Evolutionary conservation across 2,797 vertebrate species (phyloP).

Genomic region (Gallinago solitaria): DNA sequence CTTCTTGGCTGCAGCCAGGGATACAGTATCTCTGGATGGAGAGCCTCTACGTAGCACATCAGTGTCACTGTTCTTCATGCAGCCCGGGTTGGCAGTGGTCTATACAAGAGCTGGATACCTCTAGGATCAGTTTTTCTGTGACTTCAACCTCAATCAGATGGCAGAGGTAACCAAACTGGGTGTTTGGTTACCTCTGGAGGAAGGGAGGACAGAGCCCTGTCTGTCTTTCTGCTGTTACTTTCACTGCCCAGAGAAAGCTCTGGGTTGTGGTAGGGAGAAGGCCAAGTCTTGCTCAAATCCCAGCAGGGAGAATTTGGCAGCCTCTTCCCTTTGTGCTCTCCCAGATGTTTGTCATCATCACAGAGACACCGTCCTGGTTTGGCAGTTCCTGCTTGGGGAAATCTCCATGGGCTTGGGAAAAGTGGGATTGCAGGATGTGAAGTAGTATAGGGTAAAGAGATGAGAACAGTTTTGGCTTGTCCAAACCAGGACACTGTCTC

Average conservation of each 20-base stretch:
- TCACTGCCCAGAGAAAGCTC: background rate
- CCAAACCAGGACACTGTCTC: background rate
- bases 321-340: background rate
- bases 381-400: background rate
- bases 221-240: background rate
- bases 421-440: background rate
- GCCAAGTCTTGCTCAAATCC: background rate
- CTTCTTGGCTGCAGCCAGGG: accelerated
- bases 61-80: accelerated
- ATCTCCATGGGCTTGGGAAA: background rate
- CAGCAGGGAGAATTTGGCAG: background rate
- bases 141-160: background rate
- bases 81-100: background rate
- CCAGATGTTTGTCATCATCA: constrained; percentile 6
- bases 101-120: background rate
- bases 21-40: background rate
- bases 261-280: background rate
- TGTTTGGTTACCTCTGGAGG: background rate
- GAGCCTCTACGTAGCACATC: background rate
- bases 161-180: background rate
- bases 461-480: background rate
- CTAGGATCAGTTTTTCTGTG: background rate
- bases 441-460: background rate
- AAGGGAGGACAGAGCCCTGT: background rate
- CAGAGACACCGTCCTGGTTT: background rate